Evolutionary conservation across 1,140 invertebrate genomes (phyloP), one percentile per base, ranked within the genome.

Genomic region (Metopolophium dirhodum): DNA sequence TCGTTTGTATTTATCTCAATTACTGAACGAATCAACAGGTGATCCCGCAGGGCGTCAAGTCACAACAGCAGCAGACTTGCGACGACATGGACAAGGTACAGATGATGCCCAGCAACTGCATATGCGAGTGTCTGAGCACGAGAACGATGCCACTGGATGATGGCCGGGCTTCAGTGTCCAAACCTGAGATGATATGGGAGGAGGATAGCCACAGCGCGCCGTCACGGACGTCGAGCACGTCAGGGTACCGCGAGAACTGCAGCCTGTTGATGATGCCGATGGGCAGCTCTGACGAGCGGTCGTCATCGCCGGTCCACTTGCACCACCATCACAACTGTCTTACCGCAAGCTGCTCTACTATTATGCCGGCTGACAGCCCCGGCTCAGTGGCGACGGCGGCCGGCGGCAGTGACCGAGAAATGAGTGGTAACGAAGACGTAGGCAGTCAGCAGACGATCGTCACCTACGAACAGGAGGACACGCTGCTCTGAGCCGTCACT

Each of bases 121-220:
- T 30, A 4, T 89, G 49, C n/a, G 87, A 89, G 2, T 89, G 87
- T 4, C 23, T 41, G 23, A 41, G 83, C 18, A 30, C 86, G n/a
- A 86, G 37, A 37, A n/a, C 86, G 20, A 37, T 8, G 11, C 41
- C 45, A 2, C 14, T 18, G n/a, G 86, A 89, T 22, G 49, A 54
- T 35, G n/a, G n/a, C 3, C 7, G 87, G 20, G n/a, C 94, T 94
- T 95, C 95, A 93, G 94, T 95, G 94, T 96, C 18, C 96, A 97
- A 95, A 96, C 96, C 95, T 1, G 95, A 96, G 37, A 94, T 95
- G 1, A 97, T 97, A 0, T 98, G 97, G 96, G 97, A 98, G 94
- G 97, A 97, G 94, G 97, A 98, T 94, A 97, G 96, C 90, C 96
- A 96, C 54, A 95, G 96, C 83, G 97, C 96, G 22, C 96, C 96